Evolutionary conservation across 2,797 vertebrate species (phyloP), one percentile per base, ranked within the genome.

Genomic region (Diglossa cyanea): DNA sequence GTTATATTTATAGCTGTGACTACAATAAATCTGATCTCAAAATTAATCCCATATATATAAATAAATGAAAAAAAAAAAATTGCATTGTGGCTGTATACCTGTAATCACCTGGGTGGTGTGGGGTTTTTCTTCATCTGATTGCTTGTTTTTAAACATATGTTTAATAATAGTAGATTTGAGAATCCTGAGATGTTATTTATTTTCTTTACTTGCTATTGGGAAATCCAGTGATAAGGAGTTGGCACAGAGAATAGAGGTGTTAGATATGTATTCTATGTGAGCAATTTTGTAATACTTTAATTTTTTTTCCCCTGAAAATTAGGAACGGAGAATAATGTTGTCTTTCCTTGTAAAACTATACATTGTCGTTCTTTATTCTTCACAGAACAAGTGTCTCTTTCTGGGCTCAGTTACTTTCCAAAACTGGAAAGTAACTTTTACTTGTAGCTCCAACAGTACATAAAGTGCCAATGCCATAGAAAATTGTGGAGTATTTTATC

Each of bases 291-390:
- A 60, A 53, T 51, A 26, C 12, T 55, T 79, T 4, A 33, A 28
- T 11, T n/a, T 37, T 18, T 53, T 50, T 7, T 2, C 2, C 2
- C 15, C 10, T n/a, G 21, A 39, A 39, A 65, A 55, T 31, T 42
- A 70, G 47, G 30, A 61, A 14, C 0, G 0, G 12, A 62, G 9
- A 86, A 30, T 12, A 40, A 2, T 33, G 62, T 62, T 1, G 2
- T 67, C 12, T 68, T 72, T 57, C 18, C 16, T 24, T 61, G 12
- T 45, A 57, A 90, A 63, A 33, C 8, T 12, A 1, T 63, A 3
- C 7, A n/a, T 72, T 85, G 7, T 72, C 0, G 0, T 39, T 72
- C 42, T 75, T 75, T 30, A 12, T 58, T 66, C 39, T 57, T 68
- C 25, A 42, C 11, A 51, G 15, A 55, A 68, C 1, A 42, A 3